phyloP scores from a whole-genome alignment of 2,888 invertebrate species.

The Cylindroiulus punctatus region DNA sequence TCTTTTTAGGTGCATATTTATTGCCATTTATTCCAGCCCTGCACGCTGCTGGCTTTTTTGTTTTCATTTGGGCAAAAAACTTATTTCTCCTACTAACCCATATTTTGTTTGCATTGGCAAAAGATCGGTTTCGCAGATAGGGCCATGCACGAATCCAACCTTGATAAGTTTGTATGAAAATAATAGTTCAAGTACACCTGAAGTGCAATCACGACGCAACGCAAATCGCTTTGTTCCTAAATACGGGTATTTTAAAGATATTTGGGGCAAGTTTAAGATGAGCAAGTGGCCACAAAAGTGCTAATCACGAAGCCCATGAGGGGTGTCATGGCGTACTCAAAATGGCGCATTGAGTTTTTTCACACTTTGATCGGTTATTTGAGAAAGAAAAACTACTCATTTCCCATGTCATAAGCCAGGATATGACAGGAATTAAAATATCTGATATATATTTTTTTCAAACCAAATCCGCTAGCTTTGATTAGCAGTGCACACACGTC shows the following conservation, averaged over 20 bases:
- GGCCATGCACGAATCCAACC: slow-evolving; percentile 15
- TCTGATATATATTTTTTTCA: too few species aligned
- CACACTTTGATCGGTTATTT: too few species aligned
- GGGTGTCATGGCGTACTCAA: background rate
- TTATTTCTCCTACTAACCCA: slow-evolving; percentile 40
- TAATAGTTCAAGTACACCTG: slow-evolving; percentile 36
- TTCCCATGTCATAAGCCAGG: too few species aligned
- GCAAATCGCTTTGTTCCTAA: slow-evolving; percentile 20
- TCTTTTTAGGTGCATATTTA: background rate
- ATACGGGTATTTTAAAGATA: slow-evolving; percentile 12
- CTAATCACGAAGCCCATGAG: slow-evolving; percentile 29
- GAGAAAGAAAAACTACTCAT: too few species aligned
- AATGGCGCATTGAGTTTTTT: background rate
- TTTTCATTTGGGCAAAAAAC: background rate
- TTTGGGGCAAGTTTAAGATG: slow-evolving; percentile 47
- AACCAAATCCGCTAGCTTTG: background rate
- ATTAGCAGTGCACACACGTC: background rate
- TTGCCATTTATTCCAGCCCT: background rate
- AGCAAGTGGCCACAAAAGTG: slow-evolving; percentile 32
- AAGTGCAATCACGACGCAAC: slow-evolving; percentile 47
- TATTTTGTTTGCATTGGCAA: slow-evolving; percentile 29
- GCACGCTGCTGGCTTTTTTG: background rate
- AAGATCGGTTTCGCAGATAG: slow-evolving; percentile 29
- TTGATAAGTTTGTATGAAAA: slow-evolving; percentile 45
- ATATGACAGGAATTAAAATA: too few species aligned